Conservation (phyloP, 1,140 invertebrate genomes). For the Mamestra configurata region DNA sequence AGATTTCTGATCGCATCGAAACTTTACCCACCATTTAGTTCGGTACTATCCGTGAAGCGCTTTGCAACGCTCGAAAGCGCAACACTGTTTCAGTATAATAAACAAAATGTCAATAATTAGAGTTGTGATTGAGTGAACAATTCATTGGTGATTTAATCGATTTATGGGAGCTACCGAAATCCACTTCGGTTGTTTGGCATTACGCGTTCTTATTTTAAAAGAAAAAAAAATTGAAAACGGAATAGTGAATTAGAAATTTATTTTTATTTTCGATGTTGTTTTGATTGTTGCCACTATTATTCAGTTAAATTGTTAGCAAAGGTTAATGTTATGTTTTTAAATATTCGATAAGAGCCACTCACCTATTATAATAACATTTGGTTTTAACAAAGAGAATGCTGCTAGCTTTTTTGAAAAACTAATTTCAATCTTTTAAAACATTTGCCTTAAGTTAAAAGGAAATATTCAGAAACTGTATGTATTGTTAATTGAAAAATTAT, state of each 20-base stretch:
- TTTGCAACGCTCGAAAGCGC: slow-evolving; percentile 25
- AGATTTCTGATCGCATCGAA: slow-evolving; percentile 31
- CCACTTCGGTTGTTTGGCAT: background rate
- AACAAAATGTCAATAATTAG: slow-evolving; percentile 39
- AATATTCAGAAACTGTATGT: too few relatives aligned
- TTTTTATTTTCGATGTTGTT: background rate
- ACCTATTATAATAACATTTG: background rate
- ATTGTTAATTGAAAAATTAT: background rate
- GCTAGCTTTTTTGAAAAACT: background rate
- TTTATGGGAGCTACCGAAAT: background rate
- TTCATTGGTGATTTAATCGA: slow-evolving; percentile 1
- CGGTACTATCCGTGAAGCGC: slow-evolving; percentile 46
- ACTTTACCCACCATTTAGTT: slow-evolving; percentile 45
- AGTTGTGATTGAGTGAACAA: slow-evolving; percentile 29
- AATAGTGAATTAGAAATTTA: background rate
- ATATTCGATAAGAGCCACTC: background rate
- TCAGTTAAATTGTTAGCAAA: background rate
- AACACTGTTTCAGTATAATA: slow-evolving; percentile 17
- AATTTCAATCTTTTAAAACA: background rate
- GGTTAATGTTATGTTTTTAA: background rate
- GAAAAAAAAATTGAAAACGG: background rate
- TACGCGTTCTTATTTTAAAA: background rate
- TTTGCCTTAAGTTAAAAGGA: background rate
- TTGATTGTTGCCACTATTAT: background rate
- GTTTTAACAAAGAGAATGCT: background rate